A percentile compares a stretch with the other conserved stretches of the same genome.
Conservation (phyloP, 2,797 vertebrate genomes). For the Thaleichthys pacificus region DNA sequence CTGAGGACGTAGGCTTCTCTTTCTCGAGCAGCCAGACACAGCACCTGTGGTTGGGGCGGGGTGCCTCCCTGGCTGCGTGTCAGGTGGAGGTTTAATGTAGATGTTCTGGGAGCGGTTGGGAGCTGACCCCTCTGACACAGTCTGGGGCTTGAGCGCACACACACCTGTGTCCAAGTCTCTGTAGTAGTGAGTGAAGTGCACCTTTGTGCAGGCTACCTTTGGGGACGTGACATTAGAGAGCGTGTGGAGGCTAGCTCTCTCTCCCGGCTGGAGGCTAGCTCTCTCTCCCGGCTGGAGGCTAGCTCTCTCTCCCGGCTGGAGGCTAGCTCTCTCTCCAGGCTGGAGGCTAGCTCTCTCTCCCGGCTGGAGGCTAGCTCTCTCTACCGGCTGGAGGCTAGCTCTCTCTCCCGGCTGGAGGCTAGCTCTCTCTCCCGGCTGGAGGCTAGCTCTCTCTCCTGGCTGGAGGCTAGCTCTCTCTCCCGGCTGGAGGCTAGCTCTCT, state of each 20-base stretch:
- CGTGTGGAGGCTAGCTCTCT: too few species aligned
- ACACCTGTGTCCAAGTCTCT: not conserved
- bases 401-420: not conserved
- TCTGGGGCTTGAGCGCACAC: not conserved
- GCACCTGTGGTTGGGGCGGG: too few species aligned
- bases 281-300: constrained; percentile 6
- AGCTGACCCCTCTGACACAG: not conserved
- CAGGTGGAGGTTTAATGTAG: too few species aligned
- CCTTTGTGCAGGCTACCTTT: not conserved
- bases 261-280: constrained; percentile 1
- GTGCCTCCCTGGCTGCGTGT: too few species aligned
- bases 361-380: constrained; percentile 6
- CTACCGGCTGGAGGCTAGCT: too few species aligned
- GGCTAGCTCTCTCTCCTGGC: too few species aligned
- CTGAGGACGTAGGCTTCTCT: not conserved
- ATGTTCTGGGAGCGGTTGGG: too few species aligned
- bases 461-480: too few species aligned
- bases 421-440: too few species aligned
- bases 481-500: too few species aligned
- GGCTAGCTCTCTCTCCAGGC: too few species aligned
- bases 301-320: not conserved
- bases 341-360: not conserved
- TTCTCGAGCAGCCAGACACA: not conserved
- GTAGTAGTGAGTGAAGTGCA: not conserved
- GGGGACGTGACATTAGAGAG: too few species aligned